phyloP scores from a whole-genome alignment of 2,888 invertebrate species.

The Teleiodes luculella region DNA sequence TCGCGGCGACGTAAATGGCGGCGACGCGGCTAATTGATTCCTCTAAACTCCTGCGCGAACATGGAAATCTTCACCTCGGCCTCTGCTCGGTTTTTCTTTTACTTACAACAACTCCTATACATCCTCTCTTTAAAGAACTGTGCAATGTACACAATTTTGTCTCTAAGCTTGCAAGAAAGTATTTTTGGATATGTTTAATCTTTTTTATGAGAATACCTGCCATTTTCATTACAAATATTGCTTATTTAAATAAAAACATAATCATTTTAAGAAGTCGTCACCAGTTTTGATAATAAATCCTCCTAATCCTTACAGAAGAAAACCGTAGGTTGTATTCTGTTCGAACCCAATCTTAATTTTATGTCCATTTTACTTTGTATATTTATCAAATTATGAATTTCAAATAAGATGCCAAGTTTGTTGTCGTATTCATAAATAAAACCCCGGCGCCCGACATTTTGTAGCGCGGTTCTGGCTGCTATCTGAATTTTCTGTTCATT shows the following conservation, averaged over 20 bases:
- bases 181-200: too few species aligned
- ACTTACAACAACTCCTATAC: too few species aligned
- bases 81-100: background rate
- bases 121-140: too few species aligned
- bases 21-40: constrained; percentile 46
- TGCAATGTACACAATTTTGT: too few species aligned
- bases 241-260: too few species aligned
- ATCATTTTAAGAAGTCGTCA: too few species aligned
- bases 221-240: too few species aligned
- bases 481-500: background rate
- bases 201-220: too few species aligned
- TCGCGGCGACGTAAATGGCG: constrained; percentile 33
- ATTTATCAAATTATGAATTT: background rate
- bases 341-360: background rate
- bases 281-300: too few species aligned
- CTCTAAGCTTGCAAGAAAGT: too few species aligned
- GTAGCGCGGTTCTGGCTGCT: background rate
- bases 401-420: background rate
- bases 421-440: background rate
- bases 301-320: too few species aligned
- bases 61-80: constrained; percentile 12
- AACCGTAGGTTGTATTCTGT: too few species aligned
- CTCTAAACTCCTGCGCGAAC: constrained; percentile 25
- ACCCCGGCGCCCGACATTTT: constrained; percentile 6
- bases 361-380: background rate